Conservation (phyloP, 2,113 vertebrate species). For the Emydocephalus ijimae region DNA sequence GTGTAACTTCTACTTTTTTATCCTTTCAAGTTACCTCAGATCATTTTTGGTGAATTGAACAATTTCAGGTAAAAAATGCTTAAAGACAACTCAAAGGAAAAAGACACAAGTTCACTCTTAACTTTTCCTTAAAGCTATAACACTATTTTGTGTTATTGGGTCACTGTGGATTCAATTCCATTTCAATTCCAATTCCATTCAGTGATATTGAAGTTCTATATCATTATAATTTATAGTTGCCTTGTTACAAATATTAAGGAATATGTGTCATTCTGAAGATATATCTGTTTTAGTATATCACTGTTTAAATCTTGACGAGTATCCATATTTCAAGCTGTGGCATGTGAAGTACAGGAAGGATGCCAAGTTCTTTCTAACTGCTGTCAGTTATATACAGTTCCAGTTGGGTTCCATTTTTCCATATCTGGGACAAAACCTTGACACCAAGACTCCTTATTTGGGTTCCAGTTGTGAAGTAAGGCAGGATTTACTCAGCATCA, state of each 20-base stretch:
- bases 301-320: not conserved
- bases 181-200: too few relatives aligned
- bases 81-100: not conserved
- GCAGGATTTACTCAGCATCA: not conserved
- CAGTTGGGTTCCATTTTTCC: not conserved
- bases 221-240: not conserved
- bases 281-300: not conserved
- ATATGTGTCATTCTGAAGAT: not conserved
- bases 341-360: not conserved
- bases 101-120: not conserved
- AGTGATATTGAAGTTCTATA: not conserved
- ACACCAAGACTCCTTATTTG: not conserved
- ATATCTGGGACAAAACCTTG: not conserved
- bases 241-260: not conserved
- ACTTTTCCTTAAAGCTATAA: not conserved
- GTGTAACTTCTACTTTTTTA: not conserved
- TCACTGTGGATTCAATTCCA: not conserved
- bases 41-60: not conserved
- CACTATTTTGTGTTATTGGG: not conserved
- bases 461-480: constrained; percentile 2
- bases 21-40: not conserved
- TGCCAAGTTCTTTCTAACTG: not conserved
- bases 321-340: not conserved
- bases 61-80: not conserved
- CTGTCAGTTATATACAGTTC: constrained; percentile 2